phyloP scores from a whole-genome alignment of 2,888 invertebrate genomes.

The Diachrysia chrysitis region DNA sequence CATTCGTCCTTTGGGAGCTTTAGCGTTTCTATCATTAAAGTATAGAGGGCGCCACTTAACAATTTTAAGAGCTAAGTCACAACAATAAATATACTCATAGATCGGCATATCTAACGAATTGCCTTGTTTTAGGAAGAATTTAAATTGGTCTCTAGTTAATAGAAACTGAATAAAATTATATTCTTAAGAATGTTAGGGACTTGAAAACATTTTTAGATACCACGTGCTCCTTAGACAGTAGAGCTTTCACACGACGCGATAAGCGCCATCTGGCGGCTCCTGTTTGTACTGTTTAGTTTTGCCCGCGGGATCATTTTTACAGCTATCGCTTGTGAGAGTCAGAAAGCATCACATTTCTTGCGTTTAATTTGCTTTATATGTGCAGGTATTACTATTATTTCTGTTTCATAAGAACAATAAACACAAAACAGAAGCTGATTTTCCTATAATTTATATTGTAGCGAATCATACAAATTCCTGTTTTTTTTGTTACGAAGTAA shows the following conservation, averaged over 20 bases:
- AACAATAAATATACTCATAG: neutral
- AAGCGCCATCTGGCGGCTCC: neutral
- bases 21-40: conserved; percentile 16
- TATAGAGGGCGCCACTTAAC: conserved; percentile 42
- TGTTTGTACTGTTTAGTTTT: neutral
- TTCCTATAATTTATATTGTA: too few relatives aligned
- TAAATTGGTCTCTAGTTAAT: too few relatives aligned
- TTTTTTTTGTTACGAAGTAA: too few relatives aligned
- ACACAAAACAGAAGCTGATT: too few relatives aligned
- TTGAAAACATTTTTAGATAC: neutral
- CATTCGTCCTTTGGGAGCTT: conserved; percentile 38
- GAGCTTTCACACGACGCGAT: neutral
- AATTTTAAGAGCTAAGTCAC: neutral
- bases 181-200: neutral
- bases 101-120: neutral
- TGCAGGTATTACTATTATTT: too few relatives aligned
- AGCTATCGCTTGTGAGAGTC: neutral
- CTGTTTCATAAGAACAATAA: too few relatives aligned
- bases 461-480: too few relatives aligned
- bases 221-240: neutral
- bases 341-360: neutral
- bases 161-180: neutral
- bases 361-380: neutral
- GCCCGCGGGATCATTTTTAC: neutral
- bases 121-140: neutral